A percentile compares a stretch with the other conserved stretches of the same genome.
Conservation (phyloP, 2,888 invertebrate genomes). For the Frankliniella fusca region DNA sequence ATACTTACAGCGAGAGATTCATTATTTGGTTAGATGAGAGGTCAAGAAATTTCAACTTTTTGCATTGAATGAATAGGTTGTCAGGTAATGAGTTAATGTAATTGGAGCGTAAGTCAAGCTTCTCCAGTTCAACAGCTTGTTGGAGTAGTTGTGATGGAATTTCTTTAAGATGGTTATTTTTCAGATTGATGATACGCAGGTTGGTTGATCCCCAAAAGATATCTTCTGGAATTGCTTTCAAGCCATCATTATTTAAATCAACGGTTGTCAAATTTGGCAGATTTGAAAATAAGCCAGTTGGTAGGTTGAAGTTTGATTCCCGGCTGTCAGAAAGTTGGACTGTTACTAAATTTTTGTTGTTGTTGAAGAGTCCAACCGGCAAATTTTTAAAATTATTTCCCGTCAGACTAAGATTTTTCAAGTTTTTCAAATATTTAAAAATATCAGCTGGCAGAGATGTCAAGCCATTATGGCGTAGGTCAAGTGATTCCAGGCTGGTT, state of each 20-base stretch:
- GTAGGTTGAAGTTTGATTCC: constrained; percentile 47
- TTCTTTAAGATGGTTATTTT: constrained; percentile 52
- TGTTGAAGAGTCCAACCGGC: constrained; percentile 32
- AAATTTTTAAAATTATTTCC: constrained; percentile 34
- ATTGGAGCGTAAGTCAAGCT: constrained; percentile 64
- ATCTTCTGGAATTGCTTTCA: constrained; percentile 58
- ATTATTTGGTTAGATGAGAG: constrained; percentile 46
- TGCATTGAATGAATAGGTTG: constrained; percentile 55
- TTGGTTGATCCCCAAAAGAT: constrained; percentile 58
- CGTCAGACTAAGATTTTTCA: constrained; percentile 44
- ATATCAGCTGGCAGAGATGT: constrained; percentile 57
- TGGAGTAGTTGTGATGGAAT: constrained; percentile 61
- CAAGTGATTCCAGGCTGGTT: constrained; percentile 59
- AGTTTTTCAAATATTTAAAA: constrained; percentile 58
- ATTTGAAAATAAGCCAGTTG: not conserved
- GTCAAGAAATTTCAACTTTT: constrained; percentile 56
- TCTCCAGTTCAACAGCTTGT: constrained; percentile 58
- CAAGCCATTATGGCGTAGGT: constrained; percentile 64
- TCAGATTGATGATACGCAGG: constrained; percentile 59
- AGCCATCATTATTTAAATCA: constrained; percentile 44
- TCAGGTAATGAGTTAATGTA: constrained; percentile 56
- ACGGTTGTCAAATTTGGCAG: constrained; percentile 39
- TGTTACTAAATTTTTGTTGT: constrained; percentile 19
- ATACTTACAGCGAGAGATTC: not conserved
- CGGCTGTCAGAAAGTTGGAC: constrained; percentile 60